Percentiles rank a stretch among this genome's conserved stretches.
phyloP scores from a whole-genome alignment of 2,888 invertebrate species.

The Ophion ventricosus region DNA sequence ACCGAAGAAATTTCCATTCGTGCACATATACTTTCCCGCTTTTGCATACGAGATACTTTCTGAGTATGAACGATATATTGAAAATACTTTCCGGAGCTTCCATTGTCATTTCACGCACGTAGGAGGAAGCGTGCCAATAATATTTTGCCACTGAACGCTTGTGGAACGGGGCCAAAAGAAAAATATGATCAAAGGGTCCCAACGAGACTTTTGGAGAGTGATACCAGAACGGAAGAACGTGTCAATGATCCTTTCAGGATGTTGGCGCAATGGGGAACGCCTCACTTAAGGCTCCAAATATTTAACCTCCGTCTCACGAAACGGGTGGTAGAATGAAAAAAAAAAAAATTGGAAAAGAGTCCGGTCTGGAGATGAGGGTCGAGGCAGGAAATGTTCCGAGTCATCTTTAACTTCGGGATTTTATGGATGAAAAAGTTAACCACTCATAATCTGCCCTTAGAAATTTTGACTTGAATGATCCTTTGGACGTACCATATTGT shows the following conservation, averaged over 20 bases:
- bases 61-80: constrained; percentile 17
- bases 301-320: constrained; percentile 69
- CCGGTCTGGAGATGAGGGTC: constrained; percentile 35
- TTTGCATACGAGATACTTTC: constrained; percentile 59
- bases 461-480: neutral
- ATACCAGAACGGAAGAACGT: constrained; percentile 72
- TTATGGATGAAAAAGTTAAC: constrained; percentile 38
- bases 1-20: constrained; percentile 55
- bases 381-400: constrained; percentile 52
- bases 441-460: constrained; percentile 28
- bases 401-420: constrained; percentile 51
- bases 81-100: constrained; percentile 37
- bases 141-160: constrained; percentile 23
- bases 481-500: neutral
- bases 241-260: constrained; percentile 70
- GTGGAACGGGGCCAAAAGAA: constrained; percentile 2
- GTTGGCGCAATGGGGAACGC: constrained; percentile 71
- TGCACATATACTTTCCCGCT: constrained; percentile 33
- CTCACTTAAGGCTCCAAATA: constrained; percentile 72
- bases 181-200: constrained; percentile 50
- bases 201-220: constrained; percentile 22
- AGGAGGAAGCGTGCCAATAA: constrained; percentile 33
- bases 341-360: constrained; percentile 16
- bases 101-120: constrained; percentile 41
- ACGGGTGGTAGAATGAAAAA: constrained; percentile 27